These are phyloP conservation scores for Platygyra sinensis DNA, from an alignment of 64 coral and sea anemone genomes.

Conservation along the genomic window DNA sequence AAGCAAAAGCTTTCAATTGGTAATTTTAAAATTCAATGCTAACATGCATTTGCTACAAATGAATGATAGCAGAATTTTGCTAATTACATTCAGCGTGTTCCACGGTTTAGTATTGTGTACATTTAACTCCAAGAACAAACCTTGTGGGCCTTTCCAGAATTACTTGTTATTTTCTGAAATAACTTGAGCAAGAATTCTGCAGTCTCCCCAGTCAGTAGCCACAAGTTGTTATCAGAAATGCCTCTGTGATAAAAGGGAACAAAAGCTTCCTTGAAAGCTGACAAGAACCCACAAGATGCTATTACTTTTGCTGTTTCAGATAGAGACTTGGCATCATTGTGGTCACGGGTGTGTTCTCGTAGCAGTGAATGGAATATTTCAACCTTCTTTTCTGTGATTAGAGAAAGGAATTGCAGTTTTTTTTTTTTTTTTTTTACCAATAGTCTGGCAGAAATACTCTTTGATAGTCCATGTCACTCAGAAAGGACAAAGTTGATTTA, in stretches of 20 bases:
- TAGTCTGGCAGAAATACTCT: conserved; percentile 47
- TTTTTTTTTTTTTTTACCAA: conserved; percentile 28
- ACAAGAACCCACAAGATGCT: conserved; percentile 32
- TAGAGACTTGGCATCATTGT: conserved; percentile 27
- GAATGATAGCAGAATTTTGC: no score
- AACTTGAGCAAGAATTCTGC: conserved; percentile 29
- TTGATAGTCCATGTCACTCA: conserved; percentile 43
- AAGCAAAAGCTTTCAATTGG: no score
- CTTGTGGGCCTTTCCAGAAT: conserved; percentile 42
- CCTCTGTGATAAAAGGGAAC: conserved; percentile 33
- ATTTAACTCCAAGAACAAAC: neutral
- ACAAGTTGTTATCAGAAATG: conserved; percentile 24
- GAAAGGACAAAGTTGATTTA: conserved; percentile 37
- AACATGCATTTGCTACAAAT: no score
- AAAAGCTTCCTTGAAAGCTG: conserved; percentile 49
- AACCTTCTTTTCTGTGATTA: conserved; percentile 52
- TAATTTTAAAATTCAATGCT: no score
- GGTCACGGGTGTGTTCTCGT: conserved; percentile 35
- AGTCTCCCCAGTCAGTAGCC: conserved; percentile 27
- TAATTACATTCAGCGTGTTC: no score
- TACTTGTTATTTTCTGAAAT: conserved; percentile 35
- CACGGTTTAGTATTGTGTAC: no score
- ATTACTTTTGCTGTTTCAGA: conserved; percentile 41
- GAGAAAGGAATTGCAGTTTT: conserved; percentile 27
- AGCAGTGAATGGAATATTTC: conserved; percentile 50